Evolutionary conservation across 2,888 invertebrate genomes (phyloP), one percentile per base, ranked within the genome.

Genomic region (Elaeidobius kamerunicus): DNA sequence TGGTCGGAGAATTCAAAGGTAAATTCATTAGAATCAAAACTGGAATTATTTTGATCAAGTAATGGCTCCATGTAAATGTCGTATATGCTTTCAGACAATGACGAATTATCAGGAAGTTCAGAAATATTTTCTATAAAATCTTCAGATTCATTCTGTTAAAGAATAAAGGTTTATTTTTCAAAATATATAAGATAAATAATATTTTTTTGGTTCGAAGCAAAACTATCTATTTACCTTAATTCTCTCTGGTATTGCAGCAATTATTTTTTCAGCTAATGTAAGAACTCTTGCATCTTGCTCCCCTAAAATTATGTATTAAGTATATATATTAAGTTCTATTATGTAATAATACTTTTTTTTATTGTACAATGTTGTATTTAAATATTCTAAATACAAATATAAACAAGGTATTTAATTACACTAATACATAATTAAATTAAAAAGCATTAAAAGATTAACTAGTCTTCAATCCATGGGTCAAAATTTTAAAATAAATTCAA

Each of bases 231-330:
- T 68, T 72, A 89, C 89, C 85, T 98, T 98, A 71, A 97, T 98
- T 67, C 95, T 81, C 63, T 96, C 95, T 54, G 98, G 97, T 83
- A 98, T 91, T 9, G 97, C 97, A 47, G 96, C 97, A 68, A 98
- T 98, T 65, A 98, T 97, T 77, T 97, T 95, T 73, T 96, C 95
- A 47, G 97, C 97, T 69, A 98, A 77, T 49, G 93, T 94, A 67
- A 93, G 80, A 60, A 94, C 93, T 68, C 91, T 84, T 66, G 87
- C 90, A 79, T 92, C 91, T 77, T 91, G 91, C 74, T 91, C 91
- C 86, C 91, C 91, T 89, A 81, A 43, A 55, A 40, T 20, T 28
- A 11, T 28, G 32, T 23, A 17, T 20, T 34, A 30, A 30, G 4
- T 23, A 9, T 23, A 23, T 6, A 23, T 23, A 6, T 23, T n/a